Evolutionary conservation across 2,888 invertebrate species (phyloP).

Genomic region (Polyommatus icarus): DNA sequence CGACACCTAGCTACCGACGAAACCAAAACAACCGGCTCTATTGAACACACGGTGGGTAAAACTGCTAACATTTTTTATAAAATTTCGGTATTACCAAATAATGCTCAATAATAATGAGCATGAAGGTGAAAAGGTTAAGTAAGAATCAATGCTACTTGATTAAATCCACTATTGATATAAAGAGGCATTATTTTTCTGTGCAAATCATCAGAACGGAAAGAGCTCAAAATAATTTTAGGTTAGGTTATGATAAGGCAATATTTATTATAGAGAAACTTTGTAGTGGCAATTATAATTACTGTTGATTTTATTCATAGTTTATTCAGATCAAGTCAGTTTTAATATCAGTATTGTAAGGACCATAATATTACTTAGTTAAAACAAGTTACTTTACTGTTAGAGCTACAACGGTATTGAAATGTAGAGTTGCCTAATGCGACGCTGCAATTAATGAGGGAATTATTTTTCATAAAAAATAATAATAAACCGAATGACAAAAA

Average conservation of each 20-base stretch:
- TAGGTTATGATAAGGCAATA: neutral
- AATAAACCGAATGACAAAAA: neutral
- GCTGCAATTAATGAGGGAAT: no score
- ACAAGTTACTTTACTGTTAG: no score
- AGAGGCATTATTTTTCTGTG: neutral
- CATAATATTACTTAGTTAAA: no score
- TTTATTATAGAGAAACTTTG: neutral
- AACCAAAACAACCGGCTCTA: neutral
- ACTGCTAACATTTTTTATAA: neutral
- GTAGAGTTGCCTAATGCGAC: neutral
- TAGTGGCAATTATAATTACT: neutral
- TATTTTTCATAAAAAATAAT: no score
- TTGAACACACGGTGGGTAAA: constrained; percentile 21
- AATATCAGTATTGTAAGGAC: neutral
- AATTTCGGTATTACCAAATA: neutral
- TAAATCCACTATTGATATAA: neutral
- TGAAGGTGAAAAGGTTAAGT: neutral
- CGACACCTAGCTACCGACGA: constrained; percentile 26
- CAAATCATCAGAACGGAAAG: neutral
- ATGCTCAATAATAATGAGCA: neutral
- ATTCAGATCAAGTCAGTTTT: neutral
- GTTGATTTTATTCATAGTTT: neutral
- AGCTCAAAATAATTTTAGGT: neutral
- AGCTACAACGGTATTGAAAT: neutral
- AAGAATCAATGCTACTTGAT: neutral